Evolutionary conservation across 2,797 vertebrate genomes (phyloP), one percentile per base, ranked within the genome.

Genomic region (Sebastes cheni): DNA sequence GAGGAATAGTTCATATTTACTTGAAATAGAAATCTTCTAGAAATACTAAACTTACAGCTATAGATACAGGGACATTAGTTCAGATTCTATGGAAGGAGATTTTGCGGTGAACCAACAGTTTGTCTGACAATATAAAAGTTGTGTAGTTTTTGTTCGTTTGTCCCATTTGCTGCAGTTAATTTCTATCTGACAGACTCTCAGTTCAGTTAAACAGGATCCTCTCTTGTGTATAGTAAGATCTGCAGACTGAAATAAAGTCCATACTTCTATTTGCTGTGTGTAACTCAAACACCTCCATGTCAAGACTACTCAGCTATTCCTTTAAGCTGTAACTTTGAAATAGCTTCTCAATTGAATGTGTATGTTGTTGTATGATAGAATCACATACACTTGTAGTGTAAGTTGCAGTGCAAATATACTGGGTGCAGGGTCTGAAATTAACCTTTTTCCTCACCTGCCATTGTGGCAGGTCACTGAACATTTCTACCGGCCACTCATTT

Each of bases 401-500:
- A 34, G 4, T 54, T 46, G 18, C 69, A 50, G 39, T 23, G 58
- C 4, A 30, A 16, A 10, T 14, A 6, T 27, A 27, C 4, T 46
- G 13, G 6, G 6, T 34, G 12, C 5, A 42, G 39, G 39, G 39
- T 42, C 39, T 6, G 39, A 42, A 42, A 42, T 42, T 42, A 42
- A 42, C 39, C 39, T 42, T 16, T 39, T 42, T 42, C 13, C 39
- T 42, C 39, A 42, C 39, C 39, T 16, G 39, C 4, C 39, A 3
- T 0, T 42, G 2, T 42, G 39, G 39, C 39, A 42, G 0, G 39
- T 16, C 39, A 42, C 39, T 42, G 39, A 42, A 42, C 39, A 42
- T 42, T 0, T 42, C 5, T 42, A 42, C 39, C 0, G 39, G 39
- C 13, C 39, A 42, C 39, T 42, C 0, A 16, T 42, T 42, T 1